These are phyloP conservation scores for Blera fallax DNA, from an alignment of 2,888 invertebrate genomes.

Conservation along the genomic window DNA sequence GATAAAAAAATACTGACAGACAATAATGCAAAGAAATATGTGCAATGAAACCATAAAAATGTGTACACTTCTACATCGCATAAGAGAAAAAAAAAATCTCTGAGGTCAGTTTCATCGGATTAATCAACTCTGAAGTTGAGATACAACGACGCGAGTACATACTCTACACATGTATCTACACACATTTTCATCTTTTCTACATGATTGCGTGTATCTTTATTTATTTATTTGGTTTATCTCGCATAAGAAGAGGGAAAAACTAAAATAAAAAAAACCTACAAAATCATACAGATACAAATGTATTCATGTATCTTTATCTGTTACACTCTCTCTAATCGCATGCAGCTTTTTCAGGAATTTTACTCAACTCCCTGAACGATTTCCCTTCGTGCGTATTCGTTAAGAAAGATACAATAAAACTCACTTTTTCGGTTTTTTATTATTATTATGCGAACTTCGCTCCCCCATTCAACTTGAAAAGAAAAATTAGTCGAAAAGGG, in stretches of 20 bases:
- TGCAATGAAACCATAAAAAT: constrained; percentile 55
- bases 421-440: neutral
- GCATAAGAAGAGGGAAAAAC: neutral
- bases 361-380: neutral
- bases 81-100: constrained; percentile 34
- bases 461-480: neutral
- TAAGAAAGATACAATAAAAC: neutral
- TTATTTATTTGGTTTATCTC: neutral
- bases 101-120: constrained; percentile 61
- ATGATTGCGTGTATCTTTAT: neutral
- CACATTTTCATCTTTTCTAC: neutral
- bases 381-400: neutral
- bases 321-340: neutral
- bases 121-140: constrained; percentile 42
- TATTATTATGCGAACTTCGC: neutral
- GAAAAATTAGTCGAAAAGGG: neutral
- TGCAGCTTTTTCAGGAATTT: neutral
- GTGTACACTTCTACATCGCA: constrained; percentile 1
- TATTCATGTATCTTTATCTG: neutral
- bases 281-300: constrained; percentile 2
- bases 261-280: no score
- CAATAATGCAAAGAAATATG: constrained; percentile 39
- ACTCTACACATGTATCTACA: no score
- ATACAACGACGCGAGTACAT: neutral
- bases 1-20: constrained; percentile 10